Evolutionary conservation across 2,113 vertebrate genomes (phyloP), one percentile per base, ranked within the genome.

Genomic region (Halcyon senegalensis): DNA sequence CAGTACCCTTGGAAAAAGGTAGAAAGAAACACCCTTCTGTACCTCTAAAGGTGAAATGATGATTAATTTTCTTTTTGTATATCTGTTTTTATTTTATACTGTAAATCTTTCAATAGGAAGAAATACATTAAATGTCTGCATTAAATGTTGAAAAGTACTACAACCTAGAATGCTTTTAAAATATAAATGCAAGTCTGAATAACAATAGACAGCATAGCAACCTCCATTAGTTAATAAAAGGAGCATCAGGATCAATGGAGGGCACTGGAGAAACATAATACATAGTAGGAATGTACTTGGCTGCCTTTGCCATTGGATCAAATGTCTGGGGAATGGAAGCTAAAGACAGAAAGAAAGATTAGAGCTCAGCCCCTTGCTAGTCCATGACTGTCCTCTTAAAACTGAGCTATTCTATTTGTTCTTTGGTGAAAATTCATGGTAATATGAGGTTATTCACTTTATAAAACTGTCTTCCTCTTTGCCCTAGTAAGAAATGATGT

Each of bases 21-120:
- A n/a, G 9, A 28, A 56, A 68, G 51, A 31, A 0, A 2, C 12
- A 72, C 2, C 9, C 6, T 10, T 85, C 19, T 56, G 3, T 64
- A 88, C 3, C 13, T 19, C 68, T n/a, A 77, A 20, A 67, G 11
- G 12, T 21, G 19, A 81, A 81, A 77, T 82, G 3, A 2, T 35
- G 5, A 35, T 63, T 82, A 41, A 53, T 74, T 89, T 78, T 78
- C 4, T 7, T 70, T 93, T 79, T 68, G 12, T 63, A 33, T 37
- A 55, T 35, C 35, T 87, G 2, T 6, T 69, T 92, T 48, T 35
- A 59, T 19, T 73, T 91, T 58, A 81, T 62, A 39, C 5, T 7
- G 51, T n/a, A 73, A 84, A 81, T 90, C 7, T 74, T 19, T 41
- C 41, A 41, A 11, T 16, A 55, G 6, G 11, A 63, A 70, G 19